A percentile compares a stretch with the other conserved stretches of the same genome.
Evolutionary conservation across 2,113 vertebrate genomes (phyloP).

Genomic region (Microcebus lehilahytsara): DNA sequence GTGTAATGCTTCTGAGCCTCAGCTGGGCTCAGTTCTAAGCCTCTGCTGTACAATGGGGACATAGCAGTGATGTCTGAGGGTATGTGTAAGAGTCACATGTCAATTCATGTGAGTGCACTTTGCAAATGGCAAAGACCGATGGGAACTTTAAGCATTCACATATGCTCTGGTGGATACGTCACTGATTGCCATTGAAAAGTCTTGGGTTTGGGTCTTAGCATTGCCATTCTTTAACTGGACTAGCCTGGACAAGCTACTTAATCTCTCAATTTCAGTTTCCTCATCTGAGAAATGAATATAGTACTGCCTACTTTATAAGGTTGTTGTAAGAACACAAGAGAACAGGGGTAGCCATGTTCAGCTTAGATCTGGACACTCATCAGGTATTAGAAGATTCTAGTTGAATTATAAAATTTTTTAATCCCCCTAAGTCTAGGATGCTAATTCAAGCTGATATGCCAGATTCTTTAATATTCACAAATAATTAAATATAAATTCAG

Average conservation of each 20-base stretch:
- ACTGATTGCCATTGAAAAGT: background rate
- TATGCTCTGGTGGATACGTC: fast-evolving
- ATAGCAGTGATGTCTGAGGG: background rate
- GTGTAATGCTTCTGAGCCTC: background rate
- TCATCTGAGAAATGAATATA: background rate
- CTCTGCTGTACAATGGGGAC: background rate
- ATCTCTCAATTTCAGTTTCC: background rate
- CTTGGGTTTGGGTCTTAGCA: background rate
- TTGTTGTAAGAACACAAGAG: background rate
- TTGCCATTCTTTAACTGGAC: background rate
- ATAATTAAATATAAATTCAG: conserved; percentile 66
- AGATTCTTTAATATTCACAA: conserved; percentile 28
- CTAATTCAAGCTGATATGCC: conserved; percentile 34
- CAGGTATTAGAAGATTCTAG: background rate
- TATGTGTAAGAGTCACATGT: background rate
- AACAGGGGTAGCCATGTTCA: background rate
- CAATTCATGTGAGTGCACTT: no score
- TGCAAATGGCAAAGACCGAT: background rate
- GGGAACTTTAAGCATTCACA: fast-evolving
- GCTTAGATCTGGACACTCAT: background rate
- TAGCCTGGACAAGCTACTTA: background rate
- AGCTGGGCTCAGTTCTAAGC: background rate
- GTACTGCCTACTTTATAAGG: background rate
- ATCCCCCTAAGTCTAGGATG: background rate
- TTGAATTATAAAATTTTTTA: background rate